These are phyloP conservation scores for Caiman crocodilus DNA, from an alignment of 2,797 vertebrate species.

Conservation along the genomic window DNA sequence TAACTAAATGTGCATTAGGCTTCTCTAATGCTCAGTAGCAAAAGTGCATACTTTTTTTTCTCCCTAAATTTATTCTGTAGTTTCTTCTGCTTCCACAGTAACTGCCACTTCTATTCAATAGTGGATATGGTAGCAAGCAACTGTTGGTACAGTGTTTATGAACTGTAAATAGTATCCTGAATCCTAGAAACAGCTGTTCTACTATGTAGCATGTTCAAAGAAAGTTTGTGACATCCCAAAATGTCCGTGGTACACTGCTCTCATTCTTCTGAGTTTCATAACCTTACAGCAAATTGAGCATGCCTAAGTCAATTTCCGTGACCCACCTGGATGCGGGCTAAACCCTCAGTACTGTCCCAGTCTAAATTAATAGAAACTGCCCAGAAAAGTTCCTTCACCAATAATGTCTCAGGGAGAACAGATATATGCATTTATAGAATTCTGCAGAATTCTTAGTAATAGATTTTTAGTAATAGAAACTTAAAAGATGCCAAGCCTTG, in stretches of 20 bases:
- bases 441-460: no score
- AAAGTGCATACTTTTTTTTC: not conserved
- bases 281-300: not conserved
- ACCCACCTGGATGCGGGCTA: not conserved
- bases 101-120: not conserved
- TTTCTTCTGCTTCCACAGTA: not conserved
- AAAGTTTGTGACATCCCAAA: not conserved
- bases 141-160: not conserved
- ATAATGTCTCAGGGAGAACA: not conserved
- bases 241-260: fast-evolving
- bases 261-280: not conserved
- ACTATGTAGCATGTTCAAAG: not conserved
- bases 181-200: not conserved
- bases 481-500: not conserved
- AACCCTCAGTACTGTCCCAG: not conserved
- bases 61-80: not conserved
- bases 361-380: not conserved
- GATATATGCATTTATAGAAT: not conserved
- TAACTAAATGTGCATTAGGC: no score
- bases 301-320: not conserved
- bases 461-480: no score
- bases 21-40: no score
- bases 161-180: not conserved
- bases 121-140: not conserved
- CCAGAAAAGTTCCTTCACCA: not conserved